Evolutionary conservation across 2,797 vertebrate species (phyloP), one percentile per base, ranked within the genome.

Genomic region (Hipposideros larvatus): DNA sequence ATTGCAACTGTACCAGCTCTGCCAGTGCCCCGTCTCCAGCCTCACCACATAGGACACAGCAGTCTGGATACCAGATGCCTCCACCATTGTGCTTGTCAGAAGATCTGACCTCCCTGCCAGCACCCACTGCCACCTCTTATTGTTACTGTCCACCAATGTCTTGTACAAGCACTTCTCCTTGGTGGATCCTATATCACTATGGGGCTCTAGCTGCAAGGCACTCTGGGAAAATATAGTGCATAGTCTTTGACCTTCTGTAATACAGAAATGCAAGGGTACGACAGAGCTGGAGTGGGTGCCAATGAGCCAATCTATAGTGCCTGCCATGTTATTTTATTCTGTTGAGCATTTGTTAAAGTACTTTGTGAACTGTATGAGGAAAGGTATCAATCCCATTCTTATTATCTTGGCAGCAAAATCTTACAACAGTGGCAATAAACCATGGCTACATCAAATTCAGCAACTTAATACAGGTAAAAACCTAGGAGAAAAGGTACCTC

Each of bases 391-490:
- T 55, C 66, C 0, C 4, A 6, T 75, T 74, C 88, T 79, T 31
- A 0, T 94, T 91, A 46, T 97, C 75, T 98, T 97, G 97, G 26
- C 97, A 99, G 99, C 96, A 98, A 95, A 99, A 98, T 65, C 98
- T 99, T 90, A 99, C 98, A 0, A 98, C 99, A 1, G 97, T 99
- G 96, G 99, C 99, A 55, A 96, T 98, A 70, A 97, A 83, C 55
- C 97, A 99, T 0, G 99, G 99, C 5, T 99, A 99, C 75, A 89
- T 78, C 96, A 98, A 98, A 46, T 99, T 99, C 97, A 99, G 93
- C 98, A 99, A 98, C 66, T 98, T 99, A 77, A 97, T 99, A 5
- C 97, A 99, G 99, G 99, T 99, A 98, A 98, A 91, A 16, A 61
- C 21, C 15, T 0, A 5, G 28, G 48, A 57, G 22, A 11, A 46